phyloP scores from a whole-genome alignment of 2,888 invertebrate species.

The Lucinisca nassula region DNA sequence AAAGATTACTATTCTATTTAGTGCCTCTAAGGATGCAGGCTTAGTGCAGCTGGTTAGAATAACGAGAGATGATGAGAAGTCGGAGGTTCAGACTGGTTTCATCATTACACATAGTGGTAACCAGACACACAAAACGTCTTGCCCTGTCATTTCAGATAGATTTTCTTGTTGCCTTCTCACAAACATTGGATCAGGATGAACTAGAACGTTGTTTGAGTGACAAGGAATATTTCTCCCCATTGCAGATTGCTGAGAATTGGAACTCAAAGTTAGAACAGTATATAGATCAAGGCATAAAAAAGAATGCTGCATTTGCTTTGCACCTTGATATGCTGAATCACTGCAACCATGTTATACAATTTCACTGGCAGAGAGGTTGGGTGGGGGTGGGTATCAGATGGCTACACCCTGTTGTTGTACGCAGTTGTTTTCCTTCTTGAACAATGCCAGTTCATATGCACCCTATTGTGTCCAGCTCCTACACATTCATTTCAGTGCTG shows the following conservation, averaged over 20 bases:
- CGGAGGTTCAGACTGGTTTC: slow-evolving; percentile 49
- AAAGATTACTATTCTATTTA: slow-evolving; percentile 49
- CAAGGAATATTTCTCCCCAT: background rate
- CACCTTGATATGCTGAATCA: slow-evolving; percentile 62
- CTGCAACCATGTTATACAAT: slow-evolving; percentile 59
- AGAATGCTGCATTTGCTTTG: slow-evolving; percentile 49
- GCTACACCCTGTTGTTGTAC: slow-evolving; percentile 52
- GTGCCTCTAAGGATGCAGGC: slow-evolving; percentile 54
- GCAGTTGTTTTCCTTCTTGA: slow-evolving; percentile 58
- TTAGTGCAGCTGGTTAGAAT: slow-evolving; percentile 37
- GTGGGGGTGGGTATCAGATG: slow-evolving; percentile 62
- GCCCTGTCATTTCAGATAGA: slow-evolving; percentile 24
- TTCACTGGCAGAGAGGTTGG: slow-evolving; percentile 61
- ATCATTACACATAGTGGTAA: slow-evolving; percentile 33
- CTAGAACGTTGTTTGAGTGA: slow-evolving; percentile 6
- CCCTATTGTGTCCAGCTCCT: slow-evolving; percentile 53
- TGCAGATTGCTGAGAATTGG: slow-evolving; percentile 15
- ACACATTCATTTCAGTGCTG: slow-evolving; percentile 43
- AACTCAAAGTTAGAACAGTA: slow-evolving; percentile 3
- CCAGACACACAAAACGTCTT: slow-evolving; percentile 14
- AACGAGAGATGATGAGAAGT: slow-evolving; percentile 49
- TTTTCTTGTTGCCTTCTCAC: slow-evolving; percentile 14
- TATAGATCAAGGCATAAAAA: slow-evolving; percentile 3
- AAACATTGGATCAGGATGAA: background rate
- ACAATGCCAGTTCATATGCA: slow-evolving; percentile 63